Percentiles rank a stretch among this genome's conserved stretches.
Conservation (phyloP, 2,888 invertebrate genomes). For the Drosophila koepferae region DNA sequence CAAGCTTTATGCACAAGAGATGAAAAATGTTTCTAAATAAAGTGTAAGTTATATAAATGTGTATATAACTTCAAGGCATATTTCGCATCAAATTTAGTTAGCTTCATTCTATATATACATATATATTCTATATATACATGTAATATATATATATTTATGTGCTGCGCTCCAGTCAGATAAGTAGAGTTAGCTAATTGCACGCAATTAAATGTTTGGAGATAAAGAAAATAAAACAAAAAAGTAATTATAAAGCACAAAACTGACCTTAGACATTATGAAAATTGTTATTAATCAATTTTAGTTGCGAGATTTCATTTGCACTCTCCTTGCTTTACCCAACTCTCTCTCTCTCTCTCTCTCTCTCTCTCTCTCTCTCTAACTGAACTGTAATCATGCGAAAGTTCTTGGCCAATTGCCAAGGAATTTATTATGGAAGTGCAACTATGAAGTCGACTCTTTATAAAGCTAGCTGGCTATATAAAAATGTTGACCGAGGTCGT, state of each 20-base stretch:
- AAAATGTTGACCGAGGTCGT: slow-evolving; percentile 39
- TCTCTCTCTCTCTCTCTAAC: background rate
- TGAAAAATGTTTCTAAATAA: background rate
- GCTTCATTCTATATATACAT: background rate
- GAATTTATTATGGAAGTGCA: slow-evolving; percentile 28
- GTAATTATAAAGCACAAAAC: slow-evolving; percentile 46
- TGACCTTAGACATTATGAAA: slow-evolving; percentile 65
- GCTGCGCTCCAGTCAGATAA: slow-evolving; percentile 51
- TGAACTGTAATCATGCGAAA: slow-evolving; percentile 23
- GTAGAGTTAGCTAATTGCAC: slow-evolving; percentile 40
- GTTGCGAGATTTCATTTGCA: background rate
- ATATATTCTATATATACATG: background rate
- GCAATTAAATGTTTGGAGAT: slow-evolving; percentile 45
- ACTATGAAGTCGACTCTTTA: background rate
- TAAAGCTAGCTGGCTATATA: slow-evolving; percentile 12
- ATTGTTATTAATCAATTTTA: slow-evolving; percentile 19
- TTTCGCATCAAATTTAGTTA: background rate
- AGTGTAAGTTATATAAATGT: background rate
- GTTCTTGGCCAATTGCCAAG: slow-evolving; percentile 48
- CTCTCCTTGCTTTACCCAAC: background rate
- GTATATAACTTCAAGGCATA: background rate
- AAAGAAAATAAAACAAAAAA: slow-evolving; percentile 23
- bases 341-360: background rate
- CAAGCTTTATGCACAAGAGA: background rate
- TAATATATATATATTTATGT: background rate